Evolutionary conservation across 2,113 vertebrate genomes (phyloP).

Genomic region (Podarcis raffonei): DNA sequence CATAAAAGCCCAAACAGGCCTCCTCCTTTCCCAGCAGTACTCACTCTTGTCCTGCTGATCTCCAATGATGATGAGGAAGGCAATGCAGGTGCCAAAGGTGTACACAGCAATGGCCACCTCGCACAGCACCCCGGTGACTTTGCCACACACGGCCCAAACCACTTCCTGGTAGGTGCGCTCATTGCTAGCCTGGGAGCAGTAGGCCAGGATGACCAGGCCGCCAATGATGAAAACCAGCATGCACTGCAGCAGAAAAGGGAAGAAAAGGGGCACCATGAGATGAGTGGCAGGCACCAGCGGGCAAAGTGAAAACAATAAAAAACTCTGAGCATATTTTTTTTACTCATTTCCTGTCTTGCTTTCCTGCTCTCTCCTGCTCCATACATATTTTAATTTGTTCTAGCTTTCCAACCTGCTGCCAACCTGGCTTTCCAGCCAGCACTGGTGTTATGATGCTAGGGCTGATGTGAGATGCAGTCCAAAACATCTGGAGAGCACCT

Average conservation of each 20-base stretch:
- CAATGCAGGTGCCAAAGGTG: slow-evolving; percentile 96
- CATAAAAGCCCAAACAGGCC: not conserved
- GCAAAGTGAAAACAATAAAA: not conserved
- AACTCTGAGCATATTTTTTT: too few species aligned
- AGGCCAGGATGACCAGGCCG: slow-evolving; percentile 92
- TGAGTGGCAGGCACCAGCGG: not conserved
- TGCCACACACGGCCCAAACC: slow-evolving; percentile 91
- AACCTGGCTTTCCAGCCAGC: not conserved
- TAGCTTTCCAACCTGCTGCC: too few species aligned
- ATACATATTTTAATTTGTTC: too few species aligned
- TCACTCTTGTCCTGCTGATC: slow-evolving; percentile 96
- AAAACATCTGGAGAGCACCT: not conserved
- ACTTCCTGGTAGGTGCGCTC: slow-evolving; percentile 97
- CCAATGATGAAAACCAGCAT: slow-evolving; percentile 96
- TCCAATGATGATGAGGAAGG: slow-evolving; percentile 98
- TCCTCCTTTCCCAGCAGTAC: slow-evolving; percentile 43
- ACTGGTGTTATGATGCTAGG: not conserved
- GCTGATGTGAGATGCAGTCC: not conserved
- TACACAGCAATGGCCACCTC: slow-evolving; percentile 92
- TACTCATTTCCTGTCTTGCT: not conserved
- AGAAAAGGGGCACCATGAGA: not conserved
- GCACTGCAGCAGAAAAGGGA: slow-evolving; percentile 72
- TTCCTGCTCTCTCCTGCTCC: not conserved
- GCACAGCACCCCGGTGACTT: slow-evolving; percentile 85
- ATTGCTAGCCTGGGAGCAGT: slow-evolving; percentile 93